Conservation (phyloP, 1,140 invertebrate species). For the Achroia grisella region DNA sequence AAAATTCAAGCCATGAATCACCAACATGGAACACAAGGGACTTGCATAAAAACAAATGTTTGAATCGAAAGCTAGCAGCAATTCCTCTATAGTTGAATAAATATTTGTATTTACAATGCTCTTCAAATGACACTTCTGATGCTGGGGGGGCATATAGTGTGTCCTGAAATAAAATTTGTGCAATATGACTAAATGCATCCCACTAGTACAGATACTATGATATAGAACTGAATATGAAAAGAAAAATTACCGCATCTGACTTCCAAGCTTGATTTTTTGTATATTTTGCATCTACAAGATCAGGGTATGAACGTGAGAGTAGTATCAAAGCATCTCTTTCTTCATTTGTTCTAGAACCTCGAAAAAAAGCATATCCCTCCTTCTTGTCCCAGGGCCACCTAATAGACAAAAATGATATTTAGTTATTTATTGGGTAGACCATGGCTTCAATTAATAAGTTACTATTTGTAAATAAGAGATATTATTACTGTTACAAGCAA, state of each 20-base stretch:
- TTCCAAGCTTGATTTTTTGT: constrained; percentile 99
- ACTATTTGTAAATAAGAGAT: neutral
- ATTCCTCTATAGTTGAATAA: constrained; percentile 97
- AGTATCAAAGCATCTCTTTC: constrained; percentile 93
- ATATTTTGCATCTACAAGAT: constrained; percentile 93
- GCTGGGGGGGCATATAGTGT: constrained; percentile 89
- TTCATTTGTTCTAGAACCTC: constrained; percentile 93
- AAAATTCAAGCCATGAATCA: constrained; percentile 96
- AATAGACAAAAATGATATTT: constrained; percentile 2
- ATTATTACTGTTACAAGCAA: neutral
- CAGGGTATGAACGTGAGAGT: constrained; percentile 84
- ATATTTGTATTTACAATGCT: constrained; percentile 96
- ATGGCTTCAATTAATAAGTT: too few relatives aligned
- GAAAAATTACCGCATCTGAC: constrained; percentile 81
- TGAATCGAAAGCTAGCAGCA: constrained; percentile 97
- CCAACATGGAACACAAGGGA: constrained; percentile 98
- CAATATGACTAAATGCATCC: neutral
- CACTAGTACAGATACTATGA: too few relatives aligned
- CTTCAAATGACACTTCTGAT: constrained; percentile 89
- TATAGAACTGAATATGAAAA: constrained; percentile 1
- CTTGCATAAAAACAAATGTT: constrained; percentile 95
- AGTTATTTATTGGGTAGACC: neutral
- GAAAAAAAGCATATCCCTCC: constrained; percentile 86
- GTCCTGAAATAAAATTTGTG: constrained; percentile 75
- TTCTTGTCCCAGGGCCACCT: constrained; percentile 88